Base-by-base conservation (phyloP, 1,140 invertebrate genomes). In the Callitettix versicolor region DNA sequence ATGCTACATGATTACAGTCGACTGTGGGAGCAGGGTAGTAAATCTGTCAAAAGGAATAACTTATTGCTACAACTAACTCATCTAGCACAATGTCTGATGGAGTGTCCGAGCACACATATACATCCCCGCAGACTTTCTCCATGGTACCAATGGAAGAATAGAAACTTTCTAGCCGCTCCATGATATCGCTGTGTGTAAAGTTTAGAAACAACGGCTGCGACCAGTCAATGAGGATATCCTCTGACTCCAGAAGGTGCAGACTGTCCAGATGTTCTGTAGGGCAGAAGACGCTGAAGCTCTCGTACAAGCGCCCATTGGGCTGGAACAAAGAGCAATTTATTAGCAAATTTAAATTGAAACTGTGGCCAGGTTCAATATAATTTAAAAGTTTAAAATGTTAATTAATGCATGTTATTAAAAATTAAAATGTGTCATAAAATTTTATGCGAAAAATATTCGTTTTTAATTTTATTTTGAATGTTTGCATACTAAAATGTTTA, bases 221-320 rank as follows among this genome's bases (percentile, higher is more conserved):
- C 79, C 85, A 86, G 70, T 88, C 82, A 51, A 88, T 77, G 48
- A 89, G 75, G 21, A 84, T 65, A 69, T 86, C 82, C 69, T 88
- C 86, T 36, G 79, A 76, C 48, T 78, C 77, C 60, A 89, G 64
- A 55, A 86, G 67, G 61, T 81, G 74, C 60, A 88, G 73, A 60
- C 77, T 70, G 46, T 88, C 82, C 56, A 85, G 71, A 56, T 79
- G 76, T 65, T 83, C 78, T 60, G 77, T 79, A 24, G 86, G 86
- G 72, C 85, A 88, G 70, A 88, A 89, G 55, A 87, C 82, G 52
- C 82, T 83, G 62, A 89, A 82, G 63, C 85, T 87, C 68, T 87
- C 85, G 73, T 87, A 86, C 55, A 83, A 68, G 69, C 76, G 74
- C 63, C 80, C 81, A 69, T 88, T 82, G 21, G 84, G 85, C 86